phyloP scores from a whole-genome alignment of 2,888 invertebrate species.

The Sceliomorpha sp. region DNA sequence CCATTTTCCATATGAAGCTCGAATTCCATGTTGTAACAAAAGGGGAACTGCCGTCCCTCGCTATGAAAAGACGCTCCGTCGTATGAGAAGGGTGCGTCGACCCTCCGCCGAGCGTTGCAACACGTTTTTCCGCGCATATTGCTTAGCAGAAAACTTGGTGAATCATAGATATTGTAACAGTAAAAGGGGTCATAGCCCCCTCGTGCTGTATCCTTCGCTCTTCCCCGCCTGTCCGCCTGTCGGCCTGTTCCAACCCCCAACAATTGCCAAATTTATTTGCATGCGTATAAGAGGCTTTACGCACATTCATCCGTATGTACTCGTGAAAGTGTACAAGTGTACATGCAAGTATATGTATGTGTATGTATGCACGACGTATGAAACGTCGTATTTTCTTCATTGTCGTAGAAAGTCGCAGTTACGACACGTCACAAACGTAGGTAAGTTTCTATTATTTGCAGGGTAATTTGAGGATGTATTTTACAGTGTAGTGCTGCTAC shows the following conservation, averaged over 20 bases:
- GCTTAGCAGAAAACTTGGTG: constrained; percentile 41
- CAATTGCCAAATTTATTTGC: constrained; percentile 26
- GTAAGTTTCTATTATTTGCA: too few relatives aligned
- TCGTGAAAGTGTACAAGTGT: too few relatives aligned
- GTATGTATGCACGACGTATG: too few relatives aligned
- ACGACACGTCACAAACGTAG: too few relatives aligned
- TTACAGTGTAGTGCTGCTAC: constrained; percentile 21
- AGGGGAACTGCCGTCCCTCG: constrained; percentile 36
- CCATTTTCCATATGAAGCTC: constrained; percentile 23
- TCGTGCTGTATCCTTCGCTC: too few relatives aligned
- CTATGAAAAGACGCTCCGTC: constrained; percentile 44
- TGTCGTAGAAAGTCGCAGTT: too few relatives aligned
- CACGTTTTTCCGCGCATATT: constrained; percentile 47
- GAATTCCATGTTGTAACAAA: constrained; percentile 41
- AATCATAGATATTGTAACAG: constrained; percentile 39
- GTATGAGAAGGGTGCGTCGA: constrained; percentile 21
- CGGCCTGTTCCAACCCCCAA: constrained; percentile 10
- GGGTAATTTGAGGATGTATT: too few relatives aligned
- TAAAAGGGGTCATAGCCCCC: constrained; percentile 49
- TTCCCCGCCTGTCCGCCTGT: too few relatives aligned
- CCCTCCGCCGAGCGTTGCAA: constrained; percentile 25
- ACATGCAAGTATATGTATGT: too few relatives aligned
- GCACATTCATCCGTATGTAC: too few relatives aligned
- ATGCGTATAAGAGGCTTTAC: too few relatives aligned
- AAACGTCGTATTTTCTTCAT: too few relatives aligned